phyloP scores from a whole-genome alignment of 2,797 vertebrate species.

The Silurus aristotelis region DNA sequence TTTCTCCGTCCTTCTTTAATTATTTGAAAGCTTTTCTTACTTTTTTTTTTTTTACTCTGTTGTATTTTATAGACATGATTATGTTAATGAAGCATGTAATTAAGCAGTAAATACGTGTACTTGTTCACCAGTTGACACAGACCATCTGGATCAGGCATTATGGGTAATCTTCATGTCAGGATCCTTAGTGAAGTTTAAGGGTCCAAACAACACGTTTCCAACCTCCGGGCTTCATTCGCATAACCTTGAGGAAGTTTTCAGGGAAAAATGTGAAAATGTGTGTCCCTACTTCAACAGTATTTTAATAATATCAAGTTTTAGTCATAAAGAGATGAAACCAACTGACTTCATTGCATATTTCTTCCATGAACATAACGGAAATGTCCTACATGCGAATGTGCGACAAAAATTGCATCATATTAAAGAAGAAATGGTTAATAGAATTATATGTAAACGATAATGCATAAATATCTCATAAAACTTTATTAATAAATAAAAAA shows the following conservation, averaged over 20 bases:
- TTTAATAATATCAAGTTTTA: background rate
- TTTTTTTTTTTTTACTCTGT: background rate
- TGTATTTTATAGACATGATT: conserved; percentile 36
- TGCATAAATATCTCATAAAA: background rate
- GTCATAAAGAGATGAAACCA: background rate
- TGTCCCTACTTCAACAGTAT: background rate
- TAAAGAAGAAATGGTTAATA: too few relatives aligned
- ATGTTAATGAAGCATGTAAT: conserved; percentile 34
- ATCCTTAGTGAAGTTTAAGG: conserved; percentile 77
- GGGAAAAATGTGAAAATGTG: background rate
- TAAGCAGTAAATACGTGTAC: conserved; percentile 40
- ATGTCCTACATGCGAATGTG: too few relatives aligned
- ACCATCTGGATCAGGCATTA: conserved; percentile 80
- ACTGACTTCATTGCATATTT: background rate
- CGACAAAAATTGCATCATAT: too few relatives aligned
- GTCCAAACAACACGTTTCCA: conserved; percentile 74
- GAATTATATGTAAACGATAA: too few relatives aligned
- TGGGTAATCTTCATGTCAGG: conserved; percentile 75
- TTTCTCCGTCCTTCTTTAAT: too few relatives aligned
- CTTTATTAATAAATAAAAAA: background rate
- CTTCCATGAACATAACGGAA: background rate
- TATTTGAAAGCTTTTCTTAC: background rate
- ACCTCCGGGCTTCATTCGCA: conserved; percentile 69
- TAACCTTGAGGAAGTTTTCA: conserved; percentile 17
- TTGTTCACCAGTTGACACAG: conserved; percentile 75